Conservation (phyloP, 2,113 vertebrate genomes). For the Pterocles gutturalis region DNA sequence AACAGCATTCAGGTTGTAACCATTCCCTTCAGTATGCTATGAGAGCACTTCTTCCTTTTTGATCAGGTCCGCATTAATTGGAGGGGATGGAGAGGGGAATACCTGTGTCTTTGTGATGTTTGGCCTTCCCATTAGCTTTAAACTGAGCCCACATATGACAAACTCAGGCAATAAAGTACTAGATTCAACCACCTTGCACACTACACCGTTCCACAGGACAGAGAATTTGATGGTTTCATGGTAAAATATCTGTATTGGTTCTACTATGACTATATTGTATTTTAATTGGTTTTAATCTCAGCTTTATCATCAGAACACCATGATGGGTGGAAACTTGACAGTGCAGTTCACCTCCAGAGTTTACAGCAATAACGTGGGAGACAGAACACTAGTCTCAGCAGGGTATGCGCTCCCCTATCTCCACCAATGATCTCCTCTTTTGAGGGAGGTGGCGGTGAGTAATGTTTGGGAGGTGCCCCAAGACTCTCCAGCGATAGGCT, state of each 20-base stretch:
- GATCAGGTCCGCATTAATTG: neutral
- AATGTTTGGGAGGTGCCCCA: neutral
- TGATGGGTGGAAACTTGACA: accelerated
- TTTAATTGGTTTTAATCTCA: neutral
- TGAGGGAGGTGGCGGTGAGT: constrained; percentile 1
- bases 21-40: neutral
- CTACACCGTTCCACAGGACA: neutral
- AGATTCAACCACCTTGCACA: neutral
- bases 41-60: neutral
- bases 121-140: neutral
- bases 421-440: neutral
- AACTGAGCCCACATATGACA: neutral
- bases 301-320: neutral
- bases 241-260: neutral
- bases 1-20: neutral
- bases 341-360: neutral
- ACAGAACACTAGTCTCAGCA: neutral
- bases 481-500: neutral
- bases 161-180: neutral
- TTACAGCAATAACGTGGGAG: neutral
- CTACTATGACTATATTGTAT: neutral
- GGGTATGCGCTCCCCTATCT: neutral
- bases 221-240: neutral
- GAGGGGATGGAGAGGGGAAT: neutral
- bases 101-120: neutral